Base-by-base conservation (phyloP, 1,140 invertebrate species). In the Orius insidiosus region DNA sequence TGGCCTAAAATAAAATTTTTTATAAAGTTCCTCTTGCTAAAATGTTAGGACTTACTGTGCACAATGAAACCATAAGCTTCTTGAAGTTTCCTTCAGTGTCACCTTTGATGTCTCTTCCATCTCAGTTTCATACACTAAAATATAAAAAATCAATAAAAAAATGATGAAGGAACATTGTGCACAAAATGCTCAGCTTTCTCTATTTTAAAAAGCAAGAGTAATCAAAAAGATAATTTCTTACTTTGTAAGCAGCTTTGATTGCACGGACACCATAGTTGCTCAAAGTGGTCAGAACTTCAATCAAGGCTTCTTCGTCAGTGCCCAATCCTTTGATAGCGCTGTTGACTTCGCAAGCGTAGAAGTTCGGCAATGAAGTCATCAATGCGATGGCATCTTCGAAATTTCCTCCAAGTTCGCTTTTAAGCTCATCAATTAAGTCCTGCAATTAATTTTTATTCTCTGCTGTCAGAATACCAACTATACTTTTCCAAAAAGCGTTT, bases 61-160 rank as follows among this genome's bases (percentile, higher is more conserved):
- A 75, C 36, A 87, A 63, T 1, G 83, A 85, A 13, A 97, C 78
- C 40, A 94, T 72, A 3, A 98, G 66, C 46, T 88, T 76, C 62
- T 85, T 85, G 66, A 96, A 96, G 59, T 86, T 74, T n/a, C 85
- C 93, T 2, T 88, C 93, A 13, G 92, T 94, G 58, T 98, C 94
- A 15, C 79, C 83, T 58, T 81, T 80, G 42, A 98, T 68, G 57
- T 94, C 90, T 74, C 74, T 59, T 97, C 93, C 48, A 98, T 63
- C 39, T 75, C 67, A 59, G 76, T 84, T 50, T 76, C 74, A 62
- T 88, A 96, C 54, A 88, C 83, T 88, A 58, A 42, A 64, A 68
- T n/a, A n/a, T n/a, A n/a, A n/a, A n/a, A n/a, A n/a, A n/a, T n/a
- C n/a, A n/a, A n/a, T n/a, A n/a, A n/a, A n/a, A n/a, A n/a, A n/a